Percentiles rank a stretch among this genome's conserved stretches.
Conservation (phyloP, 2,888 invertebrate species). For the Buathra laborator region DNA sequence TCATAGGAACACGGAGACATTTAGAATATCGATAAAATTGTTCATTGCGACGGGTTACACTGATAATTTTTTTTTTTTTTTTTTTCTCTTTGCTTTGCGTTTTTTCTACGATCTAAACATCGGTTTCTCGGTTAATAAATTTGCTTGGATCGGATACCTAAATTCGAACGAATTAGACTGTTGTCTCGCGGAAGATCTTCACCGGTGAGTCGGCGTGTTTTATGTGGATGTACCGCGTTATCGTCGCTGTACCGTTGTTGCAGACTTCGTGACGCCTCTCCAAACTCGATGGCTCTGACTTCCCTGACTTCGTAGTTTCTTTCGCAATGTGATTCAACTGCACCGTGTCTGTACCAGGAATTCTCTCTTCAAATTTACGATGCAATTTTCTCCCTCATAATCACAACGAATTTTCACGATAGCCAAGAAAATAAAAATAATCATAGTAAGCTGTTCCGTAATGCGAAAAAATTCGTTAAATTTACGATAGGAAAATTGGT, state of each 20-base stretch:
- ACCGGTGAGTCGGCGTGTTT: conserved; percentile 84
- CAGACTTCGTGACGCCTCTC: conserved; percentile 71
- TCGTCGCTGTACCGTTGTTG: conserved; percentile 81
- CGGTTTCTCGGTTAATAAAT: conserved; percentile 51
- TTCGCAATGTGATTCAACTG: conserved; percentile 73
- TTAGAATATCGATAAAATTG: conserved; percentile 72
- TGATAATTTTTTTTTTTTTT: conserved; percentile 48
- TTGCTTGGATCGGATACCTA: conserved; percentile 28
- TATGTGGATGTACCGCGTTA: conserved; percentile 85
- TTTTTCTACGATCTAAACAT: conserved; percentile 53
- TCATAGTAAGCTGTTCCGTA: conserved; percentile 52
- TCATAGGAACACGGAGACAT: conserved; percentile 75
- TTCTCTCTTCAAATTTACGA: conserved; percentile 65
- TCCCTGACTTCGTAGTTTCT: conserved; percentile 61
- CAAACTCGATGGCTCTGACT: conserved; percentile 70
- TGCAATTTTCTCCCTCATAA: background rate
- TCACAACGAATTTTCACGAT: too few species aligned
- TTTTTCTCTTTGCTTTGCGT: background rate
- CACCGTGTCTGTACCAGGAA: conserved; percentile 73
- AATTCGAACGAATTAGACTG: conserved; percentile 79
- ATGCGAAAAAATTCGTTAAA: background rate
- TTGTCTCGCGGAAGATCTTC: conserved; percentile 85
- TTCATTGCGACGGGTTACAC: conserved; percentile 68
- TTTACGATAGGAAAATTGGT: background rate
- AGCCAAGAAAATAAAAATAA: too few species aligned